Evolutionary conservation across 2,113 vertebrate genomes (phyloP).

Genomic region (Castor canadensis): DNA sequence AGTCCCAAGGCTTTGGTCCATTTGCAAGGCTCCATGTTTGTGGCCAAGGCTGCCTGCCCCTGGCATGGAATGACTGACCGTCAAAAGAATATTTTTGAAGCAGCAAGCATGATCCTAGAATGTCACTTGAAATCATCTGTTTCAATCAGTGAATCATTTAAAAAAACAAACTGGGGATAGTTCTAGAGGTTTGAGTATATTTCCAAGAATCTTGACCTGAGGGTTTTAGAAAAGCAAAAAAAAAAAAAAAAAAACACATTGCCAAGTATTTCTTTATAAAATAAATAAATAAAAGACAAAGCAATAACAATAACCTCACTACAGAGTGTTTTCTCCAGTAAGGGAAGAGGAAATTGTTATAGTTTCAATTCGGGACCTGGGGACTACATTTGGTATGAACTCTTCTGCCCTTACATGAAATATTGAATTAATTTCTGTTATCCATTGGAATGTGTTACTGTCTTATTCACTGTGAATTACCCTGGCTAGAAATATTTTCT

Average conservation of each 20-base stretch:
- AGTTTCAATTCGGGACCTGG: conserved; percentile 31
- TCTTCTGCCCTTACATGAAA: conserved; percentile 68
- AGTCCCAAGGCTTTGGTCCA: not conserved
- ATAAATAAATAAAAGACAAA: conserved; percentile 51
- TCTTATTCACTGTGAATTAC: conserved; percentile 65
- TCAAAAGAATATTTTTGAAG: not conserved
- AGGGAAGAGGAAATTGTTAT: conserved; percentile 59
- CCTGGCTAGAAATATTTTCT: conserved; percentile 56
- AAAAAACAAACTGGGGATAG: not conserved
- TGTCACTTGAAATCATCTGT: not conserved
- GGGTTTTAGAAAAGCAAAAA: conserved; percentile 12
- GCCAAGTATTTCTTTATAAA: conserved; percentile 33
- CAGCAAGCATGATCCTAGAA: not conserved
- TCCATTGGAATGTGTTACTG: conserved; percentile 60
- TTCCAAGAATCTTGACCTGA: not conserved
- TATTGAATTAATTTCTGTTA: conserved; percentile 74
- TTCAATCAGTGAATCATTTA: not conserved
- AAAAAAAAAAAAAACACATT: not conserved
- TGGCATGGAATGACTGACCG: not conserved
- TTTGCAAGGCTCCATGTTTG: not conserved
- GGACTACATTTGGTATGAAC: conserved; percentile 57
- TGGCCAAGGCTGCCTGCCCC: too few relatives aligned
- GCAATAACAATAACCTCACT: conserved; percentile 12
- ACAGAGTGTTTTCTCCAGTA: not conserved
- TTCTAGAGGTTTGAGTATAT: not conserved